Evolutionary conservation across 2,113 vertebrate species (phyloP).

Genomic region (Siniperca knerii): DNA sequence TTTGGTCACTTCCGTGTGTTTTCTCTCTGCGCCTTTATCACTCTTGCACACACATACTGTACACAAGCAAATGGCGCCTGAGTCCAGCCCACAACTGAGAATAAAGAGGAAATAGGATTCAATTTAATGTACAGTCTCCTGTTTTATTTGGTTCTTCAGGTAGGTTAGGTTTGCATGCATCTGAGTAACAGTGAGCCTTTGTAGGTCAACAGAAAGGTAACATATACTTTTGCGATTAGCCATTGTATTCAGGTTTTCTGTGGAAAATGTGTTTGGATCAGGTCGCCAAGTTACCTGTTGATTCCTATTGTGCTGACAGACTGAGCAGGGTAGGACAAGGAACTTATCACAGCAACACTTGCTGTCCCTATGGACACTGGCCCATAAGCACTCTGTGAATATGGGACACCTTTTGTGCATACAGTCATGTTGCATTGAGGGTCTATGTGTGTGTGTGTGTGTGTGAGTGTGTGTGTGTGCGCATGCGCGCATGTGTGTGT

Average conservation of each 20-base stretch:
- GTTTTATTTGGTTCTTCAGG: slow-evolving; percentile 22
- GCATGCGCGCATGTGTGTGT: not conserved
- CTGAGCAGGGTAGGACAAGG: slow-evolving; percentile 34
- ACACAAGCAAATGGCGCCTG: slow-evolving; percentile 46
- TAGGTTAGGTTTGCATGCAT: slow-evolving; percentile 44
- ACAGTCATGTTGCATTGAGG: slow-evolving; percentile 35
- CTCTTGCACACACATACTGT: slow-evolving; percentile 37
- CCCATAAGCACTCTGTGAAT: slow-evolving; percentile 52
- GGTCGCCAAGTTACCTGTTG: slow-evolving; percentile 65
- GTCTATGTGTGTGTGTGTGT: slow-evolving; percentile 21
- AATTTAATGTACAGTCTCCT: not conserved
- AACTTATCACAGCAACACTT: slow-evolving; percentile 43
- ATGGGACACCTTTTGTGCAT: slow-evolving; percentile 53
- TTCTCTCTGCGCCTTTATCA: slow-evolving; percentile 60
- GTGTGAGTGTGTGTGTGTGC: no score
- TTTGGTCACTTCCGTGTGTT: slow-evolving; percentile 76
- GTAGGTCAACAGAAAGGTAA: slow-evolving; percentile 16
- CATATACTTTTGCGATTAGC: slow-evolving; percentile 38
- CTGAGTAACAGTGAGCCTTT: slow-evolving; percentile 12
- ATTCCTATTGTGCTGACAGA: slow-evolving; percentile 56
- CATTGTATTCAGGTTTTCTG: slow-evolving; percentile 31
- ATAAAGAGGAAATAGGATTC: slow-evolving; percentile 40
- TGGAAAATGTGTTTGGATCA: slow-evolving; percentile 47
- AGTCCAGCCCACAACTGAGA: not conserved
- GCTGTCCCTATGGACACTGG: slow-evolving; percentile 48